These are phyloP conservation scores for Pyrrhosoma nymphula DNA, from an alignment of 2,888 invertebrate genomes.

Conservation along the genomic window DNA sequence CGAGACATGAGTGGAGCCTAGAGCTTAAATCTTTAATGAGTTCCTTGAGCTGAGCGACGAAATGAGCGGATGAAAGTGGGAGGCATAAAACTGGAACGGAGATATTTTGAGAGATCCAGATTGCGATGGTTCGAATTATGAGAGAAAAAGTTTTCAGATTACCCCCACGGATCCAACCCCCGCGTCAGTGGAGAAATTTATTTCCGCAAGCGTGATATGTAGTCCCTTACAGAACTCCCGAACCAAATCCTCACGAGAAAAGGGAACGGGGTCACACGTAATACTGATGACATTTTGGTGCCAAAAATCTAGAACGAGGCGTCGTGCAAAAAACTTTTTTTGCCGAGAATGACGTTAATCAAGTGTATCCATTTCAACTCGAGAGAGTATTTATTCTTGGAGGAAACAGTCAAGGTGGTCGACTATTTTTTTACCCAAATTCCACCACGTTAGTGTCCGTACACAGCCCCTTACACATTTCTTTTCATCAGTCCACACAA, in stretches of 20 bases:
- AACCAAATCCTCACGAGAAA: neutral
- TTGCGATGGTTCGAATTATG: neutral
- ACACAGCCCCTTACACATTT: too few species aligned
- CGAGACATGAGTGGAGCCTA: neutral
- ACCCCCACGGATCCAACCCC: neutral
- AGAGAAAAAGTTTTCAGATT: neutral
- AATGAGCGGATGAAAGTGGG: neutral
- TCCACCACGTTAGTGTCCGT: too few species aligned
- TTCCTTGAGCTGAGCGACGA: neutral
- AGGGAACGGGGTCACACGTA: neutral
- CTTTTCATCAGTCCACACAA: too few species aligned
- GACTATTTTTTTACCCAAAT: too few species aligned
- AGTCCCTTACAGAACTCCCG: neutral
- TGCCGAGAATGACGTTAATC: neutral
- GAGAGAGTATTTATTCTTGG: neutral
- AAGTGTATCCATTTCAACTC: neutral
- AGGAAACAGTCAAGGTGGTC: neutral
- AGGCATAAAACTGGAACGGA: neutral
- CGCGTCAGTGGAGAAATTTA: neutral
- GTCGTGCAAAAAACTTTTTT: neutral
- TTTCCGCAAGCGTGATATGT: neutral
- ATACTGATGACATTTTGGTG: neutral
- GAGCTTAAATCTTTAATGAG: neutral
- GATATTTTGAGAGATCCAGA: neutral
- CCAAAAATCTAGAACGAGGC: neutral